Base-by-base conservation (phyloP, 2,888 invertebrate species). In the Lithophane socia region DNA sequence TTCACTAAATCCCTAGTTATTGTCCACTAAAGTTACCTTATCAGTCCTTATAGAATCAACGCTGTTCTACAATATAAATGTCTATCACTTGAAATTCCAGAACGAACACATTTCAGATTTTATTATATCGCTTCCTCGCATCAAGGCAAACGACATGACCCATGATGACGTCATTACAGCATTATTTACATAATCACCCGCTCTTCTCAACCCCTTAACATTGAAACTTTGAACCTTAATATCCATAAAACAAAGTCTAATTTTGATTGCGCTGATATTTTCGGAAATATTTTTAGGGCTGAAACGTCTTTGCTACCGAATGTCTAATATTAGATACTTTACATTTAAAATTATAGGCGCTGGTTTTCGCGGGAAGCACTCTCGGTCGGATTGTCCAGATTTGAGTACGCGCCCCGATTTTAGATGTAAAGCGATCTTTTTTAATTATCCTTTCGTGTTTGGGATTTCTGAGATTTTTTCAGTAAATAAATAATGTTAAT, bases 101-200 rank as follows among this genome's bases (percentile, higher is more conserved):
- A 77, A 78, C 80, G 86, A 89, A 90, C 90, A 92, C 90, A 92
- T 93, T 93, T 92, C 87, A 87, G 88, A 90, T 90, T 92, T 94
- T 92, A 93, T 94, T 91, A 92, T 90, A 92, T 92, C 92, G 90
- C 90, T 91, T 92, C 89, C 89, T 91, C 91, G 91, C 92, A 92
- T 93, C 93, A 92, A 91, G 89, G 89, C 84, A 91, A 93, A 93
- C 91, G 92, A 92, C 92, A 92, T 92, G 92, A 92, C 93, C 92
- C 90, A 84, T 92, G 92, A 94, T 94, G 94, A 93, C 92, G 92
- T 92, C 94, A 93, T 94, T 94, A 94, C 90, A 89, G 90, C 90
- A 91, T 91, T 93, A 94, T 94, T 94, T 94, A 93, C 94, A 94
- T 94, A 94, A 94, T 94, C 93, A 92, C 91, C 88, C 85, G 86